Conservation (phyloP, 37 sponge, comb jelly and placozoan genomes). For the Halisarca cf. caerulea region DNA sequence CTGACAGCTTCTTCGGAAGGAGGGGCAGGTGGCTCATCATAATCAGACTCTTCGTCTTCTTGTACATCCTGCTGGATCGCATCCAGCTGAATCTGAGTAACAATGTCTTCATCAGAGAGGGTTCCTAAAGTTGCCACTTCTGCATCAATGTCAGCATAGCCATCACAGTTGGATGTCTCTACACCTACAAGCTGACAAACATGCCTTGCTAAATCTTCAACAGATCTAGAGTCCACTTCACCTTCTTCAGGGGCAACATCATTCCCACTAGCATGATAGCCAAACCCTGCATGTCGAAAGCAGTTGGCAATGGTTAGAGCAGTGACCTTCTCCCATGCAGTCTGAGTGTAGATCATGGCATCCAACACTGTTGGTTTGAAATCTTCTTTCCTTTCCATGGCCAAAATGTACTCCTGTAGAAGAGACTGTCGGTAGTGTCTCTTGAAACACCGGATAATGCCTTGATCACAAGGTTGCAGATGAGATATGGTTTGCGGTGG, state of each 20-base stretch:
- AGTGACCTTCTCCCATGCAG: constrained; percentile 15
- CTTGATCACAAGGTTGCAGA: constrained; percentile 16
- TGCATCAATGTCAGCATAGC: constrained; percentile 19
- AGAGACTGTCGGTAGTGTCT: not conserved
- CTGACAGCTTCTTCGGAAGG: constrained; percentile 10
- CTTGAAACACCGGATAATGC: constrained; percentile 11
- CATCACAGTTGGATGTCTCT: constrained; percentile 16
- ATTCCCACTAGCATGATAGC: not conserved
- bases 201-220: constrained; percentile 9
- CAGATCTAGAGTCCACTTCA: not conserved
- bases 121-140: constrained; percentile 17
- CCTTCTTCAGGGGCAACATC: not conserved
- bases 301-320: not conserved
- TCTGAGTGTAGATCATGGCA: constrained; percentile 19
- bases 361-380: constrained; percentile 13
- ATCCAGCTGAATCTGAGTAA: constrained; percentile 3
- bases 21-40: too few relatives aligned
- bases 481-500: constrained; percentile 15
- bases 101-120: constrained; percentile 10
- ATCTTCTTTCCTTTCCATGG: constrained; percentile 18
- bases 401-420: constrained; percentile 6
- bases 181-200: constrained; percentile 3
- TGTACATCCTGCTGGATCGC: constrained; percentile 3
- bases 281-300: constrained; percentile 13
- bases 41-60: constrained; percentile 13